A percentile compares a stretch with the other conserved stretches of the same genome.
These are phyloP conservation scores for Isurus oxyrinchus DNA, from an alignment of 2,113 vertebrate genomes.

Conservation along the genomic window DNA sequence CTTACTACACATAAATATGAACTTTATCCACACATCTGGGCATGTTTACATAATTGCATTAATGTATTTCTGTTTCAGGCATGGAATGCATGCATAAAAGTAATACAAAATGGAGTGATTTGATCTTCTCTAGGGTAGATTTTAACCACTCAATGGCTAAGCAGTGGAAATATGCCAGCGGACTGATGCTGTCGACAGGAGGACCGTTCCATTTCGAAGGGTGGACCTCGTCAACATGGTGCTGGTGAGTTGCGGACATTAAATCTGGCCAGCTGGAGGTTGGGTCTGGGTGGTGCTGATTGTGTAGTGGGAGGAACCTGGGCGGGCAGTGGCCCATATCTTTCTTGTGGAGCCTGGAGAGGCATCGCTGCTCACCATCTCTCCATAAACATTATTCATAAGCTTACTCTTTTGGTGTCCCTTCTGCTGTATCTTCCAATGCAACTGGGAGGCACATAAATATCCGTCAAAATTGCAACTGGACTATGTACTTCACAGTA, in stretches of 20 bases:
- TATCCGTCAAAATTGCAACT: not conserved
- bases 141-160: not conserved
- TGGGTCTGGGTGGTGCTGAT: no score
- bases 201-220: not conserved
- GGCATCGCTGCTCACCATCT: not conserved
- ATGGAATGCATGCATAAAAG: constrained; percentile 29
- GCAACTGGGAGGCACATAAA: not conserved
- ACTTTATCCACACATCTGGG: not conserved
- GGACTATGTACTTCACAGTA: not conserved
- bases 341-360: not conserved
- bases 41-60: not conserved
- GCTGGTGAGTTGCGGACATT: not conserved
- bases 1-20: not conserved
- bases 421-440: not conserved
- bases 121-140: not conserved
- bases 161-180: not conserved
- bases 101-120: not conserved
- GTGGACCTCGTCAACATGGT: not conserved
- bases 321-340: not conserved
- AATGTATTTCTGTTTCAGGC: constrained; percentile 9
- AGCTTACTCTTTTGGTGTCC: not conserved
- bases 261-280: not conserved
- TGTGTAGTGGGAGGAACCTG: not conserved
- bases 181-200: not conserved
- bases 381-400: not conserved